Evolutionary conservation across 1,140 invertebrate genomes (phyloP).

Genomic region (Drosophila melanica): DNA sequence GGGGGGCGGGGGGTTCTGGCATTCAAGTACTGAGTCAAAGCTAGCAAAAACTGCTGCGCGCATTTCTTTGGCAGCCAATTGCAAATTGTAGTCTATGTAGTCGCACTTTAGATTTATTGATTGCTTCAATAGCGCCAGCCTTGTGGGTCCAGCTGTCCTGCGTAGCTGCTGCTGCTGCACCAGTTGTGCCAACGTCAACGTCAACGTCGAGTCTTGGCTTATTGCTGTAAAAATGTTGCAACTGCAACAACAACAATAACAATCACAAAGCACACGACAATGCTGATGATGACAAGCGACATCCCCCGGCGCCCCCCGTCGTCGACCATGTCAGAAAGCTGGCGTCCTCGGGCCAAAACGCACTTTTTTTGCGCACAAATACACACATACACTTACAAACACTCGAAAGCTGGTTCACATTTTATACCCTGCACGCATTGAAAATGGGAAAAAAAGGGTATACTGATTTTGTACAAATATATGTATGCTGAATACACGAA

Average conservation of each 20-base stretch:
- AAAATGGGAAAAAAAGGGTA: background rate
- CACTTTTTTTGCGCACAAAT: slow-evolving; percentile 39
- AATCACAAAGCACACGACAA: slow-evolving; percentile 38
- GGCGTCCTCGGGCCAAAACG: slow-evolving; percentile 45
- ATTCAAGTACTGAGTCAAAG: slow-evolving; percentile 62
- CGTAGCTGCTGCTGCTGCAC: slow-evolving; percentile 20
- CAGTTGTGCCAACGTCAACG: slow-evolving; percentile 24
- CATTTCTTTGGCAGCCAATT: slow-evolving; percentile 43
- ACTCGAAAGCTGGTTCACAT: slow-evolving; percentile 33
- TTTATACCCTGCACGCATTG: slow-evolving; percentile 15
- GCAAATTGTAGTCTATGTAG: slow-evolving; percentile 51
- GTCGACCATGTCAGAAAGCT: slow-evolving; percentile 25
- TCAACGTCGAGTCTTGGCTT: slow-evolving; percentile 49
- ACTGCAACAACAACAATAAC: slow-evolving; percentile 36
- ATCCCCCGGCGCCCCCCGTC: slow-evolving; percentile 17
- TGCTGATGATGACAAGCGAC: slow-evolving; percentile 70
- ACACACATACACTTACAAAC: slow-evolving; percentile 17
- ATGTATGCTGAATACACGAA: too few relatives aligned
- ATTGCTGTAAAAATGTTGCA: slow-evolving; percentile 63
- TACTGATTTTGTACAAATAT: background rate
- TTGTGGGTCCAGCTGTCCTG: slow-evolving; percentile 50
- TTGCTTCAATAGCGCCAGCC: slow-evolving; percentile 64
- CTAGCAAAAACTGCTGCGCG: slow-evolving; percentile 11
- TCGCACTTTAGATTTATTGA: slow-evolving; percentile 80
- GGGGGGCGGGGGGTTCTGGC: background rate